A percentile compares a stretch with the other conserved stretches of the same genome.
Evolutionary conservation across 2,797 vertebrate genomes (phyloP).

Genomic region (Thripadectes ignobilis): DNA sequence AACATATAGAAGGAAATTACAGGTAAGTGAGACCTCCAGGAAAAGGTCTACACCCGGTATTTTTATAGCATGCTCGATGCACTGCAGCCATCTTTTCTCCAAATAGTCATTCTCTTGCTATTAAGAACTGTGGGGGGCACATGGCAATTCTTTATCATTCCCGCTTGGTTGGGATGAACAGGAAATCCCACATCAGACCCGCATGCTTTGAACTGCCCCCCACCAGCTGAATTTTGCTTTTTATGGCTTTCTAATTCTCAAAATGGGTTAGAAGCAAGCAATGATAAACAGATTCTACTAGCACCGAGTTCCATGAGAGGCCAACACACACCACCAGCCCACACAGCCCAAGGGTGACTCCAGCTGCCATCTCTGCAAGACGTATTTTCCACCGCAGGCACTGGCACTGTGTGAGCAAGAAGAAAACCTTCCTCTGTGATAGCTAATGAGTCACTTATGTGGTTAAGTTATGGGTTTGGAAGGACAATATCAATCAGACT

Average conservation of each 20-base stretch:
- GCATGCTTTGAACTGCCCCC: not conserved
- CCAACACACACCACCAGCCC: not conserved
- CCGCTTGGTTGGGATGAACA: not conserved
- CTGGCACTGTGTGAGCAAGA: not conserved
- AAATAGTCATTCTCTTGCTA: not conserved
- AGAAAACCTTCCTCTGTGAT: not conserved
- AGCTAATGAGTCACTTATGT: not conserved
- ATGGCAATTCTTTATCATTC: not conserved
- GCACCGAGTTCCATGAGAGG: rapidly evolving
- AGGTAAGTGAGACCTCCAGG: not conserved
- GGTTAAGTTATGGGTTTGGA: not conserved
- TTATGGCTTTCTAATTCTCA: not conserved
- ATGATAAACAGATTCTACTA: not conserved
- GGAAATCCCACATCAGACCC: not conserved
- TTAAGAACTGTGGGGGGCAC: rapidly evolving
- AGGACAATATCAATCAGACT: rapidly evolving
- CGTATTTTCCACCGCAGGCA: not conserved
- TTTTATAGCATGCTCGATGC: not conserved
- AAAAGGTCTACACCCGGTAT: not conserved
- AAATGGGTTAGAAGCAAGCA: not conserved
- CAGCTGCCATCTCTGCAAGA: not conserved
- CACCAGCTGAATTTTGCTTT: not conserved
- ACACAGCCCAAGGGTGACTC: not conserved
- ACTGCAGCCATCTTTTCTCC: not conserved
- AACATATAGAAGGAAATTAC: not conserved